phyloP scores from a whole-genome alignment of 2,888 invertebrate species.

The Athalia circularis region DNA sequence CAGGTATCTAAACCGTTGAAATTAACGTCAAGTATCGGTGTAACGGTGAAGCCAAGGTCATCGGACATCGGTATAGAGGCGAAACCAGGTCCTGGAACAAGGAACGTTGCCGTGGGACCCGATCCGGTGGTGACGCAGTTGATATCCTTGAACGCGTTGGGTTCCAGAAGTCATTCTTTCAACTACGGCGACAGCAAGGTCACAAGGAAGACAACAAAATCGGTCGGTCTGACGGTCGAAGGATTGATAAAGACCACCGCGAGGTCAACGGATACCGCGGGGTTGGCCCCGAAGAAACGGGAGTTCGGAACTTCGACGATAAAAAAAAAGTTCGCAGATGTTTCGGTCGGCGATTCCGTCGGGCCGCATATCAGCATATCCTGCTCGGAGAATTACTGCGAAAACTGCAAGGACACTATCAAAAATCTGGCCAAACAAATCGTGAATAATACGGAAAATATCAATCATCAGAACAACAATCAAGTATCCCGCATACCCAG shows the following conservation, averaged over 20 bases:
- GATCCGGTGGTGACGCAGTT: slow-evolving; percentile 73
- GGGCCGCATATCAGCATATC: slow-evolving; percentile 74
- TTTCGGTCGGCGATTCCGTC: slow-evolving; percentile 76
- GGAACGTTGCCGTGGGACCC: slow-evolving; percentile 79
- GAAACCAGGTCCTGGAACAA: slow-evolving; percentile 73
- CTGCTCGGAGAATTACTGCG: slow-evolving; percentile 77
- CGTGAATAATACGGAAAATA: slow-evolving; percentile 60
- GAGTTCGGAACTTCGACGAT: slow-evolving; percentile 70
- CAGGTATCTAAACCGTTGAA: slow-evolving; percentile 64
- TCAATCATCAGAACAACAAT: slow-evolving; percentile 59
- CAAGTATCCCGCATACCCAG: slow-evolving; percentile 67
- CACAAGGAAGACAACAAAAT: slow-evolving; percentile 67
- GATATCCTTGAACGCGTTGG: slow-evolving; percentile 72
- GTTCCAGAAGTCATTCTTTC: slow-evolving; percentile 78
- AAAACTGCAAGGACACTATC: slow-evolving; percentile 79
- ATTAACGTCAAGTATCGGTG: slow-evolving; percentile 67
- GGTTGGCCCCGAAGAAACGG: slow-evolving; percentile 65
- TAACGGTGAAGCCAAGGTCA: slow-evolving; percentile 69
- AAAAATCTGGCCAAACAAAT: slow-evolving; percentile 75
- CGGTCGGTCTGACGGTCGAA: slow-evolving; percentile 62
- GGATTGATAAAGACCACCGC: slow-evolving; percentile 62
- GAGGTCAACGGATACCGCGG: slow-evolving; percentile 73
- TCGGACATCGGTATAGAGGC: slow-evolving; percentile 71
- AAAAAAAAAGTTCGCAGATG: slow-evolving; percentile 74
- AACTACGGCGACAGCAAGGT: slow-evolving; percentile 78